These are phyloP conservation scores for Scaeva pyrastri DNA, from an alignment of 2,888 invertebrate species.

Conservation along the genomic window DNA sequence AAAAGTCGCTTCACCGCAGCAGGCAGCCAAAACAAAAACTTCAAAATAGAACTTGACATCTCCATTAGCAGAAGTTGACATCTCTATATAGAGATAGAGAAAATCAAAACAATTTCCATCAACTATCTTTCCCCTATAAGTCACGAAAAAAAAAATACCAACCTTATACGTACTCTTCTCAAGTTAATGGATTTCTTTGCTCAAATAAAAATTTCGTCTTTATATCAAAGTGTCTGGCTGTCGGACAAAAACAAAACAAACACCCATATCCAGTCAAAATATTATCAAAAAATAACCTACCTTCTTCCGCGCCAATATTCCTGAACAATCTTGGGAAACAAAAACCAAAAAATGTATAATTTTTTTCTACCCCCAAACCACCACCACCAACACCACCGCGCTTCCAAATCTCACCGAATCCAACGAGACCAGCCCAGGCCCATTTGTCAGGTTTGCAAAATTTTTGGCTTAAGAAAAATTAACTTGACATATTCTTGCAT, in stretches of 20 bases:
- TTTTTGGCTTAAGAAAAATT: constrained; percentile 69
- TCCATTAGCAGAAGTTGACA: constrained; percentile 55
- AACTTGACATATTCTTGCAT: constrained; percentile 61
- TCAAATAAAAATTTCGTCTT: constrained; percentile 8
- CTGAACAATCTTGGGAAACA: constrained; percentile 1
- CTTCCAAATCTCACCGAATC: not conserved
- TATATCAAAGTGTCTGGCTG: constrained; percentile 46
- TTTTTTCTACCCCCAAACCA: not conserved
- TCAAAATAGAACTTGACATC: constrained; percentile 32
- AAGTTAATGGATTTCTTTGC: constrained; percentile 71
- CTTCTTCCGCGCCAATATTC: constrained; percentile 33
- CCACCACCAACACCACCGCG: not conserved
- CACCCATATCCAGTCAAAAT: not conserved
- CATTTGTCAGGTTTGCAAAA: constrained; percentile 71
- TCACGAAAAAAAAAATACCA: constrained; percentile 14
- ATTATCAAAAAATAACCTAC: not conserved
- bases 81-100: constrained; percentile 1
- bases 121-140: constrained; percentile 18
- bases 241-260: constrained; percentile 34
- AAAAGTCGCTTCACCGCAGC: not conserved
- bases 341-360: too few species aligned
- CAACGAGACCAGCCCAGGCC: constrained; percentile 39
- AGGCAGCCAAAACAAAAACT: not conserved
- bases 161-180: constrained; percentile 15
- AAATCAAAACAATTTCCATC: constrained; percentile 43